These are phyloP conservation scores for Oryctolagus cuniculus DNA, from an alignment of 2,113 vertebrate species.

Conservation along the genomic window DNA sequence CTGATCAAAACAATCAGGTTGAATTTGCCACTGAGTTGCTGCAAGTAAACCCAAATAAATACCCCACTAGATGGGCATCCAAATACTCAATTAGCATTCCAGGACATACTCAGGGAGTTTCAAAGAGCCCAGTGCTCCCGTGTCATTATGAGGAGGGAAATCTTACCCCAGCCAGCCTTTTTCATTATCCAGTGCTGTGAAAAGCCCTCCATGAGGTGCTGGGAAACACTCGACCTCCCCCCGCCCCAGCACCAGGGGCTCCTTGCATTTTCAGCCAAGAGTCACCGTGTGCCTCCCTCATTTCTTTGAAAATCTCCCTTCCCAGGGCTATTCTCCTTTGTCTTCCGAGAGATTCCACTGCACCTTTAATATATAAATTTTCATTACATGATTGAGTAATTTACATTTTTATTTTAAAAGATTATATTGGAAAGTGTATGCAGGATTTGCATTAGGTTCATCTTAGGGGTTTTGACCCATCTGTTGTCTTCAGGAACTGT, in stretches of 20 bases:
- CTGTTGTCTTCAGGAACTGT: constrained; percentile 70
- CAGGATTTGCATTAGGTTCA: constrained; percentile 59
- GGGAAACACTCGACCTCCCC: constrained; percentile 54
- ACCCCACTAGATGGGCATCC: constrained; percentile 41
- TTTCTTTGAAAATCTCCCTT: constrained; percentile 75
- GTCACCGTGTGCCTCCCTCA: not conserved
- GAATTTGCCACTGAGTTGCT: constrained; percentile 34
- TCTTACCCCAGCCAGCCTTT: constrained; percentile 49
- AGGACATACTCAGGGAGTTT: constrained; percentile 63
- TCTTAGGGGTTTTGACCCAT: constrained; percentile 74
- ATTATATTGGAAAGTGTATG: constrained; percentile 74
- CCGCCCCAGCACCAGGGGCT: not conserved
- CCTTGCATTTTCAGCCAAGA: constrained; percentile 68
- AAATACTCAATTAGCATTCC: constrained; percentile 73
- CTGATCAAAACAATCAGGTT: not conserved
- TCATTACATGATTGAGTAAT: constrained; percentile 73
- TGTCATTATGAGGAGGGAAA: constrained; percentile 69
- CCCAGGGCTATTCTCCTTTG: constrained; percentile 49
- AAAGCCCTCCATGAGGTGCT: constrained; percentile 53
- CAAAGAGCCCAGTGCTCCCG: constrained; percentile 62
- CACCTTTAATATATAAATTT: constrained; percentile 47
- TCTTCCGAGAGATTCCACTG: constrained; percentile 79
- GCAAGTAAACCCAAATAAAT: not conserved
- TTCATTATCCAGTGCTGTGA: constrained; percentile 67
- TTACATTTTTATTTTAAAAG: constrained; percentile 70